These are phyloP conservation scores for Baccha elongata DNA, from an alignment of 2,888 invertebrate genomes.

Conservation along the genomic window DNA sequence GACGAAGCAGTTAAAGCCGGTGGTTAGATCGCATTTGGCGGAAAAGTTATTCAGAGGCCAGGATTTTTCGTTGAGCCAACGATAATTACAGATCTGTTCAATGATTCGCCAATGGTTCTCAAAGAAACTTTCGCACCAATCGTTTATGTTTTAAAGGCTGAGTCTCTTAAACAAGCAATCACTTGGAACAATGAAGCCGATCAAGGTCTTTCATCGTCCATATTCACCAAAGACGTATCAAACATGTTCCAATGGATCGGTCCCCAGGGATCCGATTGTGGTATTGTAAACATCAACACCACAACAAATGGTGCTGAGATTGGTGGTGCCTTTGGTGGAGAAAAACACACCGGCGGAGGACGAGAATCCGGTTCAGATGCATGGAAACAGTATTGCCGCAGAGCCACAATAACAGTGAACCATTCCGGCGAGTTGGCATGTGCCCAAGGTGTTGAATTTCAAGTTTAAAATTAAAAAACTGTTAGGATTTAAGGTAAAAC, in stretches of 20 bases:
- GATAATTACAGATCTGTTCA: constrained; percentile 93
- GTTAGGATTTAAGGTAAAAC: constrained; percentile 10
- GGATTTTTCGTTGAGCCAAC: constrained; percentile 98
- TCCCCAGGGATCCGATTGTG: constrained; percentile 94
- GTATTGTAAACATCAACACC: constrained; percentile 99
- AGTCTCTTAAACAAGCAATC: constrained; percentile 91
- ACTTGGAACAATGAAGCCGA: constrained; percentile 96
- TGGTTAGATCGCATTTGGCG: constrained; percentile 91
- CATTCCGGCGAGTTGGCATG: constrained; percentile 96
- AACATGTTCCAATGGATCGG: constrained; percentile 89
- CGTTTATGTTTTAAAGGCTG: constrained; percentile 93
- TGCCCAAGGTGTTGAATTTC: constrained; percentile 99
- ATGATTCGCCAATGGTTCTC: constrained; percentile 92
- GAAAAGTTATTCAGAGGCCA: constrained; percentile 89
- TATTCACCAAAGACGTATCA: constrained; percentile 96
- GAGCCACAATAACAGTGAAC: constrained; percentile 98
- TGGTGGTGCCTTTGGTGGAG: constrained; percentile 99
- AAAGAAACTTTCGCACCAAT: constrained; percentile 99
- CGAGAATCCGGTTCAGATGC: constrained; percentile 99
- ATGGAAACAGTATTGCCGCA: constrained; percentile 99
- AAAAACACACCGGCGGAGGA: constrained; percentile 98
- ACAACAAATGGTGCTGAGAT: constrained; percentile 96
- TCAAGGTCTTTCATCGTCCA: constrained; percentile 97
- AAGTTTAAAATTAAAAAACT: constrained; percentile 80
- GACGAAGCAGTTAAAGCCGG: constrained; percentile 87